A percentile compares a stretch with the other conserved stretches of the same genome.
Evolutionary conservation across 2,888 invertebrate genomes (phyloP).

Genomic region (Lithosia quadra): DNA sequence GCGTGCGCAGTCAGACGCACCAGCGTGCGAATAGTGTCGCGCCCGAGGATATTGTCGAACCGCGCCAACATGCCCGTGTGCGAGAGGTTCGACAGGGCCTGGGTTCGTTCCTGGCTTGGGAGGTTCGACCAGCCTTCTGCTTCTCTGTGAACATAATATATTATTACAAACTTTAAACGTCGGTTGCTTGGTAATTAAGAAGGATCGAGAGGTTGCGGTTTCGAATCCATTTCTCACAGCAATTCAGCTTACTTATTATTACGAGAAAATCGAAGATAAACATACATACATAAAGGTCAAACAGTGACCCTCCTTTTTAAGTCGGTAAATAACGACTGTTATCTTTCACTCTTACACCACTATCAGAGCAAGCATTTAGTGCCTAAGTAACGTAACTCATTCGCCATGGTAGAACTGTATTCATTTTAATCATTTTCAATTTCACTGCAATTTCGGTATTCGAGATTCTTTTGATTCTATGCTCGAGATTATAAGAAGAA

Average conservation of each 20-base stretch:
- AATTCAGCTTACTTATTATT: too few relatives aligned
- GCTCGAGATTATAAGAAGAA: background rate
- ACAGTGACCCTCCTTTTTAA: too few relatives aligned
- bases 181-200: too few relatives aligned
- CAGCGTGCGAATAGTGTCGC: conserved; percentile 94
- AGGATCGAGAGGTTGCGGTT: too few relatives aligned
- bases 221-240: too few relatives aligned
- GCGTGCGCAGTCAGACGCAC: conserved; percentile 92
- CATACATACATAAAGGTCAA: too few relatives aligned
- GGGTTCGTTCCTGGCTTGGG: conserved; percentile 90
- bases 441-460: background rate
- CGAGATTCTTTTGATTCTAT: too few relatives aligned
- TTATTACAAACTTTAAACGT: background rate
- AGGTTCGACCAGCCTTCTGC: conserved; percentile 92
- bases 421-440: background rate
- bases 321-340: too few relatives aligned
- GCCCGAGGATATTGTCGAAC: conserved; percentile 97
- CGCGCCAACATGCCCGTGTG: conserved; percentile 94
- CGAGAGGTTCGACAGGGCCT: conserved; percentile 90
- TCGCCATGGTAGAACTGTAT: background rate
- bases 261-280: too few relatives aligned
- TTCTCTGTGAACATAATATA: conserved; percentile 81
- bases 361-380: too few relatives aligned
- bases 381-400: too few relatives aligned
- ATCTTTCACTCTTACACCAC: too few relatives aligned